Conservation (phyloP, 2,888 invertebrate species). For the Galeopsomyia nigrocyanea region DNA sequence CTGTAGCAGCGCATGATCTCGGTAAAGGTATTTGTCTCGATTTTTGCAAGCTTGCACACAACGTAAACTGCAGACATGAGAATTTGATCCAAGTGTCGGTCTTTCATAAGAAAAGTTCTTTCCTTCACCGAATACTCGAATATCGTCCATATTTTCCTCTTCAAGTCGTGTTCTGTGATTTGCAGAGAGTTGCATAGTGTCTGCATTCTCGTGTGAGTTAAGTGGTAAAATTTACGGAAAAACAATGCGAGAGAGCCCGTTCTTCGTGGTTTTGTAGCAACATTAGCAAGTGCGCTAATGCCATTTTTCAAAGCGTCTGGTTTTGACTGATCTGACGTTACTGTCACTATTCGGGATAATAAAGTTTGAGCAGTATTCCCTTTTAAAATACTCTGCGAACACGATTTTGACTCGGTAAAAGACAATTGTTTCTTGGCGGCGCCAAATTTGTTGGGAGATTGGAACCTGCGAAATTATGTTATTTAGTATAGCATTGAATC, state of each 20-base stretch:
- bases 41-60: constrained; percentile 82
- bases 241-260: constrained; percentile 82
- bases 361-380: constrained; percentile 5
- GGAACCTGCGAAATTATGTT: constrained; percentile 73
- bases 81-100: constrained; percentile 97
- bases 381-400: constrained; percentile 52
- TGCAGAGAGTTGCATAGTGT: constrained; percentile 88
- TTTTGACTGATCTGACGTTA: constrained; percentile 19
- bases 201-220: constrained; percentile 92
- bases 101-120: constrained; percentile 87
- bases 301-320: constrained; percentile 3
- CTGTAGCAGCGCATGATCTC: constrained; percentile 97
- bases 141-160: constrained; percentile 95
- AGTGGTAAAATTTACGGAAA: constrained; percentile 86
- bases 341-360: constrained; percentile 19
- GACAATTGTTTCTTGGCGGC: constrained; percentile 66
- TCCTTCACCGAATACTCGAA: constrained; percentile 92
- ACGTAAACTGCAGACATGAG: constrained; percentile 98
- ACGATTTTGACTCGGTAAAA: constrained; percentile 55
- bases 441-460: constrained; percentile 73
- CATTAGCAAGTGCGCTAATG: constrained; percentile 48
- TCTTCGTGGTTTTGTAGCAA: constrained; percentile 69
- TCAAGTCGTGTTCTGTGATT: constrained; percentile 77
- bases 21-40: constrained; percentile 80
- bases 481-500: too few species aligned